Percentiles rank a stretch among this genome's conserved stretches.
Conservation (phyloP, 2,113 vertebrate species). For the Vulpes ferrilata region DNA sequence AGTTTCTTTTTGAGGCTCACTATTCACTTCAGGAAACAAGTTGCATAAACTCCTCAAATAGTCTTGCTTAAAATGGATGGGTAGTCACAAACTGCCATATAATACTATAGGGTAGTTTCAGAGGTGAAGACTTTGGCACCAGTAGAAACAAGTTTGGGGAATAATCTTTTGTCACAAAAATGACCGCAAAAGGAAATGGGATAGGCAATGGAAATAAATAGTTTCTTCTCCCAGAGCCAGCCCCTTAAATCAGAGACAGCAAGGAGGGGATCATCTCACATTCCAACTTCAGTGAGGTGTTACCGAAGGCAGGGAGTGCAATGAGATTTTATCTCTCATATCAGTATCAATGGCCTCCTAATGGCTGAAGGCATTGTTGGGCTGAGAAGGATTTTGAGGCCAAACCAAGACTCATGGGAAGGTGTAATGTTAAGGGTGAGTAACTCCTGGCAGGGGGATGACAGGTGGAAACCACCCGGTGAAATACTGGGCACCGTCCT, state of each 20-base stretch:
- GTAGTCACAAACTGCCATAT: background rate
- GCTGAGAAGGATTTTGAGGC: background rate
- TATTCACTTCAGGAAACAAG: constrained; percentile 8
- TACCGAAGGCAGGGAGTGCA: background rate
- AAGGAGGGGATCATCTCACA: constrained; percentile 21
- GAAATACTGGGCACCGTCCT: background rate
- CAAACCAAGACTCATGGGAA: background rate
- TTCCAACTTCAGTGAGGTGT: constrained; percentile 47
- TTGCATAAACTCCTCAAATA: background rate
- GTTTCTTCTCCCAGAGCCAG: background rate
- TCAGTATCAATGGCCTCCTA: constrained; percentile 43
- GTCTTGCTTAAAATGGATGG: background rate
- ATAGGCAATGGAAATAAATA: constrained; percentile 64
- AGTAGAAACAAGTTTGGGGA: constrained; percentile 58
- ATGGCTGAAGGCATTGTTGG: background rate
- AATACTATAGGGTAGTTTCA: constrained; percentile 37
- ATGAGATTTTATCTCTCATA: constrained; percentile 35
- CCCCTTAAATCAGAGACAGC: constrained; percentile 22
- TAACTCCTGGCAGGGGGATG: background rate
- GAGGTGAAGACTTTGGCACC: constrained; percentile 25
- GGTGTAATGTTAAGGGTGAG: background rate
- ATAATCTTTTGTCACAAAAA: constrained; percentile 59
- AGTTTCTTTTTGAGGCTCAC: constrained; percentile 54
- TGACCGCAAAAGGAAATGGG: constrained; percentile 17
- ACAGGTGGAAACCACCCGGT: background rate